Conservation (phyloP, 2,797 vertebrate genomes). For the Lemur catta region DNA sequence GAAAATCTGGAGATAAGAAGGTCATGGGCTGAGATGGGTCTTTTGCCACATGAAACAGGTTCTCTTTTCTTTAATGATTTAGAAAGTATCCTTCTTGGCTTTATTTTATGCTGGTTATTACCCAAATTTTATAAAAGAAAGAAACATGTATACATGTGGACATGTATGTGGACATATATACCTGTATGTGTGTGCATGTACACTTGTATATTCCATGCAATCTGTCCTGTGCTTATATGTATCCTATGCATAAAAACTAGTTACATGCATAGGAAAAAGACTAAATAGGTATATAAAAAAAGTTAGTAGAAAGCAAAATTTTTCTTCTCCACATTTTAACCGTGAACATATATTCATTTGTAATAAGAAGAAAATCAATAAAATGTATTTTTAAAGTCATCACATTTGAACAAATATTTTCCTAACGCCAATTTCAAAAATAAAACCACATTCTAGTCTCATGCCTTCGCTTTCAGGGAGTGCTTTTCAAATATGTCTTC, state of each 20-base stretch:
- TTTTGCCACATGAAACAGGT: background rate
- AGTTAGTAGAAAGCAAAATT: background rate
- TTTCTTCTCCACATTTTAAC: background rate
- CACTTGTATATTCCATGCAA: background rate
- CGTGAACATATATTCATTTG: background rate
- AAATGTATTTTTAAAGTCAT: background rate
- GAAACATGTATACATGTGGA: background rate
- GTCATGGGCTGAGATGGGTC: too few relatives aligned
- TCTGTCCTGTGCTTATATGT: background rate
- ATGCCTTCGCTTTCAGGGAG: background rate
- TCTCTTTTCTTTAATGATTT: background rate
- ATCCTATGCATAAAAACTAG: background rate
- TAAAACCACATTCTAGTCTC: background rate
- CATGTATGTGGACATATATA: too few relatives aligned
- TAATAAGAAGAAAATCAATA: conserved; percentile 33
- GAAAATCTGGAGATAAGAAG: background rate
- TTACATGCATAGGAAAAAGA: background rate
- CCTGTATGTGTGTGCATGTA: background rate
- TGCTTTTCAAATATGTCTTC: background rate
- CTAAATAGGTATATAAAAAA: background rate
- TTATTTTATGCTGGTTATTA: background rate
- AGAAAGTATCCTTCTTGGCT: background rate
- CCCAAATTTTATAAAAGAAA: background rate
- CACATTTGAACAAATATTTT: conserved; percentile 33
- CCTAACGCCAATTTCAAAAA: background rate